Percentiles rank a stretch among this genome's conserved stretches.
These are phyloP conservation scores for Thysanoteuthis rhombus DNA, from an alignment of 2,888 invertebrate species.

Conservation along the genomic window DNA sequence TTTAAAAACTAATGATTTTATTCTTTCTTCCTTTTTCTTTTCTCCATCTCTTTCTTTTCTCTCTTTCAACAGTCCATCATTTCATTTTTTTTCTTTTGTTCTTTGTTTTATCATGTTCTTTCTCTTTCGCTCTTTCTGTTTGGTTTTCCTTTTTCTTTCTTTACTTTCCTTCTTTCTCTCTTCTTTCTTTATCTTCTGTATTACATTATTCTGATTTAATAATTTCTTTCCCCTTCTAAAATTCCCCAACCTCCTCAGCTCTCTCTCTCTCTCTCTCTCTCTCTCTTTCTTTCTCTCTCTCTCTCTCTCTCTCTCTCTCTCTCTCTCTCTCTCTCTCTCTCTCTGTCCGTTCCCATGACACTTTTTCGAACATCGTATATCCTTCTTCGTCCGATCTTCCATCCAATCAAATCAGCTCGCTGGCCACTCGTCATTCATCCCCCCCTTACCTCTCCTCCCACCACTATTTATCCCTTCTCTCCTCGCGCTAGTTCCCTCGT, in stretches of 20 bases:
- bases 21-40: not conserved
- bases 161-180: no score
- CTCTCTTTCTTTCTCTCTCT: not conserved
- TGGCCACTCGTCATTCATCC: not conserved
- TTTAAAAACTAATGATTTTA: no score
- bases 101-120: no score
- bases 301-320: not conserved
- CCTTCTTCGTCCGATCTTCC: not conserved
- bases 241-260: no score
- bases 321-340: not conserved
- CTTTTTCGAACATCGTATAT: not conserved
- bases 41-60: not conserved
- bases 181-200: no score
- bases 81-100: not conserved
- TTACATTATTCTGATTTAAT: no score
- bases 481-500: not conserved
- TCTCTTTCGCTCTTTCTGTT: no score
- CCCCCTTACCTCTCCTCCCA: not conserved
- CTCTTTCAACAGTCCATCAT: not conserved
- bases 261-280: not conserved
- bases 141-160: no score
- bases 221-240: no score
- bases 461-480: no score
- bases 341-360: not conserved
- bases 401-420: not conserved